Percentiles rank a stretch among this genome's conserved stretches.
These are phyloP conservation scores for Hypocryptadius cinnamomeus DNA, from an alignment of 2,113 vertebrate genomes.

Conservation along the genomic window DNA sequence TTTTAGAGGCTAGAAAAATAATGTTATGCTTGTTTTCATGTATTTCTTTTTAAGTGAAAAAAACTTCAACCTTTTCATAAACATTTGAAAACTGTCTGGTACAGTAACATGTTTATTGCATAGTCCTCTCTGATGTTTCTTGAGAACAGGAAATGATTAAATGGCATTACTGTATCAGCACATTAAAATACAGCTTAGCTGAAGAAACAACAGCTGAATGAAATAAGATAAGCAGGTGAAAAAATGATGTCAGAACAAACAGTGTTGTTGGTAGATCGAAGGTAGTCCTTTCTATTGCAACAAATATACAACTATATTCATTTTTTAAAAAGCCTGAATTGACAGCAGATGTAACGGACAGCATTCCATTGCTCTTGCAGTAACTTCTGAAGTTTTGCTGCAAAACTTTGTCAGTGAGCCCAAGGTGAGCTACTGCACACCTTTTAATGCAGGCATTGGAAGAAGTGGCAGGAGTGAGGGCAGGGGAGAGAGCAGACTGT, in stretches of 20 bases:
- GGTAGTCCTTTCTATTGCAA: not conserved
- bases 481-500: not conserved
- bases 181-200: not conserved
- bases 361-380: not conserved
- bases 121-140: not conserved
- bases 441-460: not conserved
- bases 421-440: not conserved
- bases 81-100: not conserved
- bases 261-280: not conserved
- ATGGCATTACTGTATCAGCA: not conserved
- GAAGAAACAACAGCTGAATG: not conserved
- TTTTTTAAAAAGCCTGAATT: not conserved
- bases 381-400: not conserved
- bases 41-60: not conserved
- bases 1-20: not conserved
- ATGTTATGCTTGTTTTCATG: not conserved
- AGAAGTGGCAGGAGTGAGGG: not conserved
- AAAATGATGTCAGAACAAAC: not conserved
- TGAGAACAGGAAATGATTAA: not conserved
- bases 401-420: not conserved
- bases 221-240: not conserved
- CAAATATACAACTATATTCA: fast-evolving
- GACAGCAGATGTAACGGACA: not conserved
- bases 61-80: not conserved
- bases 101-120: not conserved